Conservation (phyloP, 2,113 vertebrate genomes). For the Anoura caudifer region DNA sequence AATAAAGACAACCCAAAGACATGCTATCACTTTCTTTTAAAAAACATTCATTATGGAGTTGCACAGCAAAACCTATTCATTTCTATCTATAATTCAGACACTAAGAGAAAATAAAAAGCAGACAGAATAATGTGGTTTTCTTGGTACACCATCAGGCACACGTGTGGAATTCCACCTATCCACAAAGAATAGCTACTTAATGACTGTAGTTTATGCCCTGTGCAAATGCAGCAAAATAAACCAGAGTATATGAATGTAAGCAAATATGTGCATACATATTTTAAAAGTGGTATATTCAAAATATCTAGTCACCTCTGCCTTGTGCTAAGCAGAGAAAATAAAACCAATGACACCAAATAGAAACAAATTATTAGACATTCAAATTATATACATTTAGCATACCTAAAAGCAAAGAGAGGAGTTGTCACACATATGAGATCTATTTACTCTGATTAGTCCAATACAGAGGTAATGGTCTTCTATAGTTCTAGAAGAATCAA, state of each 20-base stretch:
- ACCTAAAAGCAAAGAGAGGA: slow-evolving; percentile 9
- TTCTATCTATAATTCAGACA: not conserved
- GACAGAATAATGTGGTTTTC: not conserved
- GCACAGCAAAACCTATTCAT: not conserved
- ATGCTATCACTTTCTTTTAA: not conserved
- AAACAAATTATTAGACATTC: slow-evolving; percentile 10
- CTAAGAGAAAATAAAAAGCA: not conserved
- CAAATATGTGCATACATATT: not conserved
- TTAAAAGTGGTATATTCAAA: slow-evolving; percentile 28
- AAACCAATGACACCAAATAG: slow-evolving; percentile 23
- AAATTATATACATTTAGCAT: not conserved
- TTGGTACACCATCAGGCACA: not conserved
- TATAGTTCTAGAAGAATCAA: not conserved
- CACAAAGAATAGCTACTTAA: not conserved
- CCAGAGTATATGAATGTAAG: not conserved
- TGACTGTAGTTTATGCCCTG: not conserved
- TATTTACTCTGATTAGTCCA: not conserved
- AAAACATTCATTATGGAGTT: not conserved
- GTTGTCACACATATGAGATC: not conserved
- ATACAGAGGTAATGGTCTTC: not conserved
- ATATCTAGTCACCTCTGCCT: not conserved
- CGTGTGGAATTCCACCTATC: not conserved
- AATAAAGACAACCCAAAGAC: not conserved
- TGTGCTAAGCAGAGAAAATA: slow-evolving; percentile 39
- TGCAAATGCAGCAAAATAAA: slow-evolving; percentile 11